Evolutionary conservation across 2,888 invertebrate genomes (phyloP), one percentile per base, ranked within the genome.

Genomic region (Polietes domitor): DNA sequence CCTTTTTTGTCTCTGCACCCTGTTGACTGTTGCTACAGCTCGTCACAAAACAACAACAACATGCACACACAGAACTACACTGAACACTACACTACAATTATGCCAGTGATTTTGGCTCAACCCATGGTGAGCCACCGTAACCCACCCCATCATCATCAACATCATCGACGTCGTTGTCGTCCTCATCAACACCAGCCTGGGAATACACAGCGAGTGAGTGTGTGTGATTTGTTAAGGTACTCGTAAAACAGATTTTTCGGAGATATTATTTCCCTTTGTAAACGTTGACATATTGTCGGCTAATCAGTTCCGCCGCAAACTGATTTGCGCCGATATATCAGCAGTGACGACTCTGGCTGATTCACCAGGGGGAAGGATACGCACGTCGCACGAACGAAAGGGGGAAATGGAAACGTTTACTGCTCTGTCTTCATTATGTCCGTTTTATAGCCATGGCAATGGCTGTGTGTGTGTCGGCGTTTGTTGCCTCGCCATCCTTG

Each of bases 261-360:
- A 75, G 65, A 84, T 86, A 81, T 82, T 85, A 84, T 83, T 85
- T 84, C 37, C 63, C 53, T 78, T 85, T 85, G 80, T 83, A 78
- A 83, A 85, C 82, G 87, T 87, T 90, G 89, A 90, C 91, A 90
- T 91, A 90, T 90, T 90, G 90, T 90, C 90, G 88, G 91, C 90
- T 90, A 90, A 90, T 90, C 91, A 91, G 90, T 90, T 91, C 91
- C 90, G 91, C 90, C 89, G 89, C 91, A 88, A 89, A 89, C 87
- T 86, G 88, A 87, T 84, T 84, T 63, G 58, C 41, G 61, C 41
- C 21, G 65, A 65, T 53, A 2, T 26, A 15, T n/a, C 47, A 12
- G n/a, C 47, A n/a, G 47, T 47, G n/a, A 3, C 12, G 47, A 47
- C 12, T 15, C 5, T n/a, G 12, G 47, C n/a, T 1, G 4, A 47